These are phyloP conservation scores for Hofmannophila pseudospretella DNA, from an alignment of 2,888 invertebrate species.

Conservation along the genomic window DNA sequence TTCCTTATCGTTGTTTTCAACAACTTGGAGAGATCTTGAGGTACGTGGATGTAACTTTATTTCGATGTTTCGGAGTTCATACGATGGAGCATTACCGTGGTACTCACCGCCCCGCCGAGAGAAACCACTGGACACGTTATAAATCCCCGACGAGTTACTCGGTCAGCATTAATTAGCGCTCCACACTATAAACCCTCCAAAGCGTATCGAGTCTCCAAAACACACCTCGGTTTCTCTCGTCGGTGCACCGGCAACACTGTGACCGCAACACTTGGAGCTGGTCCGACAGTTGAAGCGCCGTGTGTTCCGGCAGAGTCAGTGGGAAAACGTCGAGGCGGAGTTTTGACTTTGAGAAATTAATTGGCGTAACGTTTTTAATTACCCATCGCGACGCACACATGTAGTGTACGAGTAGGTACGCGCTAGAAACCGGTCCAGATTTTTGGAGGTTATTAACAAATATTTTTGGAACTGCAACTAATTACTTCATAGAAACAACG, in stretches of 20 bases:
- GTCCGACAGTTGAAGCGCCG: not conserved
- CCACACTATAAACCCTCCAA: conserved; percentile 48
- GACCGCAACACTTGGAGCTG: not conserved
- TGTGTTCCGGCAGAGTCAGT: conserved; percentile 11
- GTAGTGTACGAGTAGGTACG: conserved; percentile 4
- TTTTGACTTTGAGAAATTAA: conserved; percentile 73
- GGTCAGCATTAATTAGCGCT: conserved; percentile 54
- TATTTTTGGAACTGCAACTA: not conserved
- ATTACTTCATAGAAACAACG: not conserved
- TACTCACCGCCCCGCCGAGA: not conserved
- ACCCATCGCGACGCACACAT: conserved; percentile 36
- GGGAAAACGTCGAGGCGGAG: conserved; percentile 34
- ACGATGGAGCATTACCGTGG: not conserved
- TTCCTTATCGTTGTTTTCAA: too few relatives aligned
- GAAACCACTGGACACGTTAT: conserved; percentile 20
- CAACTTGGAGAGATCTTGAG: not conserved
- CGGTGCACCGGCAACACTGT: conserved; percentile 16
- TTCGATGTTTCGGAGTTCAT: not conserved
- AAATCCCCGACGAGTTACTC: conserved; percentile 46
- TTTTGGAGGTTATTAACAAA: conserved; percentile 5
- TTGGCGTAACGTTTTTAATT: conserved; percentile 71
- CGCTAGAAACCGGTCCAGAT: conserved; percentile 8
- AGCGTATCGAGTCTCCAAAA: conserved; percentile 54
- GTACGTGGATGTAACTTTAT: not conserved
- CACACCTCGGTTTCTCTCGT: conserved; percentile 7